Percentiles rank a stretch among this genome's conserved stretches.
phyloP scores from a whole-genome alignment of 2,888 invertebrate species.

The Caenorhabditis sp. region DNA sequence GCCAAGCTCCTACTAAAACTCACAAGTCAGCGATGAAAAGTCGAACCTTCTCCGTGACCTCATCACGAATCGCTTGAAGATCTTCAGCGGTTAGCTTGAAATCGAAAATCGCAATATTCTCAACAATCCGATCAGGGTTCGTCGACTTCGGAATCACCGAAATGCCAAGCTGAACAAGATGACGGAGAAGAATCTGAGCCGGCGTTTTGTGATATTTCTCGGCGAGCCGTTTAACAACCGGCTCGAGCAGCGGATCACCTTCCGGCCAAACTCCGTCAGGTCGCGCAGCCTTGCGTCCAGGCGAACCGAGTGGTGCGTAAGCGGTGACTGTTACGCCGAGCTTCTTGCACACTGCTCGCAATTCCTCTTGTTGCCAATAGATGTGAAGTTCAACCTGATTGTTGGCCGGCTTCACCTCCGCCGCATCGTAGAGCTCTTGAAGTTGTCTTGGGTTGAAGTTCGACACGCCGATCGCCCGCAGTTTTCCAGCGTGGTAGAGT shows the following conservation, averaged over 20 bases:
- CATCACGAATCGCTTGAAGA: constrained; percentile 38
- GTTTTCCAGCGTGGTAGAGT: constrained; percentile 47
- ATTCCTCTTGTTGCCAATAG: constrained; percentile 80
- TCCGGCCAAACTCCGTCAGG: constrained; percentile 52
- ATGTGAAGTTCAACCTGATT: constrained; percentile 78
- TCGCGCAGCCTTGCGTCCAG: constrained; percentile 54
- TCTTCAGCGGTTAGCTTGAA: constrained; percentile 55
- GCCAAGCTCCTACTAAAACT: no score
- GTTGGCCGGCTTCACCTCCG: constrained; percentile 63
- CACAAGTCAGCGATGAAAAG: constrained; percentile 51
- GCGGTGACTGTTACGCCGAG: constrained; percentile 75
- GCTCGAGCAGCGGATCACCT: constrained; percentile 49
- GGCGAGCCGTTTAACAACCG: constrained; percentile 42
- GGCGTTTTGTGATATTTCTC: constrained; percentile 53
- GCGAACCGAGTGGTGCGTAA: constrained; percentile 57
- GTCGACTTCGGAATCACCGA: constrained; percentile 56
- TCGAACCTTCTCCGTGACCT: constrained; percentile 32
- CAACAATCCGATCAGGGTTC: constrained; percentile 50
- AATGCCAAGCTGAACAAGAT: constrained; percentile 53
- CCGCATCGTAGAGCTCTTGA: constrained; percentile 59
- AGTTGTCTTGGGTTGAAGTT: constrained; percentile 66
- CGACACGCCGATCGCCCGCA: constrained; percentile 60
- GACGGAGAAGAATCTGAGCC: constrained; percentile 56
- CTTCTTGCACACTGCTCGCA: constrained; percentile 76
- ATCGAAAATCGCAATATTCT: constrained; percentile 59